phyloP scores from a whole-genome alignment of 1,140 invertebrate genomes.

The Grapholita molesta region DNA sequence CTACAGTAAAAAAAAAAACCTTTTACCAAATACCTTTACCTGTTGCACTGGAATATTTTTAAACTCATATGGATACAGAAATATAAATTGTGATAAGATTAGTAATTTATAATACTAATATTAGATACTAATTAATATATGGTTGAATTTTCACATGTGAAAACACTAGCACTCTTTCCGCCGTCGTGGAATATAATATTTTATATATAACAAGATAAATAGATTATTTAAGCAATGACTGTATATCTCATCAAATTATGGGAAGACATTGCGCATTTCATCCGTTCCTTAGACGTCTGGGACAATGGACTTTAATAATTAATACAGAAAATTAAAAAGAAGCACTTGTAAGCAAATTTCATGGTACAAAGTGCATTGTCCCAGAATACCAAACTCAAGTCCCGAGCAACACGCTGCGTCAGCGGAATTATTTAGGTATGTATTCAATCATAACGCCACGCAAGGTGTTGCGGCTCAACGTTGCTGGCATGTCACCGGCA shows the following conservation, averaged over 20 bases:
- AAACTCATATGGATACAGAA: conserved; percentile 48
- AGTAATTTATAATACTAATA: conserved; percentile 73
- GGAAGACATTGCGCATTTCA: conserved; percentile 78
- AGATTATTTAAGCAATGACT: conserved; percentile 73
- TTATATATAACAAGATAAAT: conserved; percentile 66
- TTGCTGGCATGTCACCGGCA: conserved; percentile 26
- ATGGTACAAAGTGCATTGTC: conserved; percentile 55
- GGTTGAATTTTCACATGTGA: conserved; percentile 76
- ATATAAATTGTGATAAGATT: conserved; percentile 65
- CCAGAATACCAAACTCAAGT: conserved; percentile 58
- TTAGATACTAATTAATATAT: conserved; percentile 67
- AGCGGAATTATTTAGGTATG: conserved; percentile 1
- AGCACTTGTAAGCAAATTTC: not conserved
- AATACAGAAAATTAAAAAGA: not conserved
- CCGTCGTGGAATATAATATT: conserved; percentile 68
- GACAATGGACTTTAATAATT: conserved; percentile 52
- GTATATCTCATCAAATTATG: conserved; percentile 71
- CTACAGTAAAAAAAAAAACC: conserved; percentile 61
- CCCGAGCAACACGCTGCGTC: conserved; percentile 59
- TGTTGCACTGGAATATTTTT: conserved; percentile 62
- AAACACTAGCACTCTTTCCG: conserved; percentile 76
- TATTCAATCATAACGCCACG: conserved; percentile 34
- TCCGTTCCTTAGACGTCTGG: conserved; percentile 72
- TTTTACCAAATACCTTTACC: conserved; percentile 63
- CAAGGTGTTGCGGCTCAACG: conserved; percentile 46